phyloP scores from a whole-genome alignment of 2,888 invertebrate genomes.

The Schizaphis graminum region DNA sequence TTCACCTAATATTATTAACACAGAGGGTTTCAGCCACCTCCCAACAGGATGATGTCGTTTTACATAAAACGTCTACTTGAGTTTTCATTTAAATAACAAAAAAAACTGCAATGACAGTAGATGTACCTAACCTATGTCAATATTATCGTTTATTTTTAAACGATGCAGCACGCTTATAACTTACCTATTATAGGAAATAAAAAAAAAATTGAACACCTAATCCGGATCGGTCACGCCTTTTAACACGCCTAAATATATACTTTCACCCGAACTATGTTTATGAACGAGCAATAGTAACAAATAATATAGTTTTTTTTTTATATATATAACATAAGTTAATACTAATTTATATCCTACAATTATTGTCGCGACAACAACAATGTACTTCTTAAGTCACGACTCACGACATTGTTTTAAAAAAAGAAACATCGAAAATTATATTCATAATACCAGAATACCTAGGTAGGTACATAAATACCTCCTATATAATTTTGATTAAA shows the following conservation, averaged over 20 bases:
- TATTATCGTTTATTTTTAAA: slow-evolving; percentile 12
- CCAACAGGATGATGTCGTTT: background rate
- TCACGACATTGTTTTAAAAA: slow-evolving; percentile 8
- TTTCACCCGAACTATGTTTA: slow-evolving; percentile 49
- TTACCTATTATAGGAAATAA: background rate
- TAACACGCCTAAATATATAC: slow-evolving; percentile 60
- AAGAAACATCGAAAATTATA: slow-evolving; percentile 13
- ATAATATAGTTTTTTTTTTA: slow-evolving; percentile 22
- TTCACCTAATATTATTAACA: background rate
- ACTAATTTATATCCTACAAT: slow-evolving; percentile 45
- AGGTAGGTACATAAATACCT: background rate
- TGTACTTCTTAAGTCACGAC: slow-evolving; percentile 41
- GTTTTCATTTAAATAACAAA: background rate
- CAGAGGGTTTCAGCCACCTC: background rate
- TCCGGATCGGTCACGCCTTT: slow-evolving; percentile 62
- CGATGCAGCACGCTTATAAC: slow-evolving; percentile 16
- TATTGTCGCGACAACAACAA: background rate
- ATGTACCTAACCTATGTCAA: background rate
- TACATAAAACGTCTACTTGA: background rate
- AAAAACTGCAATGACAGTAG: slow-evolving; percentile 17
- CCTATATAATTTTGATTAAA: background rate
- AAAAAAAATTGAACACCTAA: slow-evolving; percentile 51
- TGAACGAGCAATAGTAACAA: slow-evolving; percentile 15
- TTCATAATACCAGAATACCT: background rate
- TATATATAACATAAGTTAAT: background rate